A percentile compares a stretch with the other conserved stretches of the same genome.
These are phyloP conservation scores for Etia nguti DNA, from an alignment of 2,113 vertebrate species.

Conservation along the genomic window DNA sequence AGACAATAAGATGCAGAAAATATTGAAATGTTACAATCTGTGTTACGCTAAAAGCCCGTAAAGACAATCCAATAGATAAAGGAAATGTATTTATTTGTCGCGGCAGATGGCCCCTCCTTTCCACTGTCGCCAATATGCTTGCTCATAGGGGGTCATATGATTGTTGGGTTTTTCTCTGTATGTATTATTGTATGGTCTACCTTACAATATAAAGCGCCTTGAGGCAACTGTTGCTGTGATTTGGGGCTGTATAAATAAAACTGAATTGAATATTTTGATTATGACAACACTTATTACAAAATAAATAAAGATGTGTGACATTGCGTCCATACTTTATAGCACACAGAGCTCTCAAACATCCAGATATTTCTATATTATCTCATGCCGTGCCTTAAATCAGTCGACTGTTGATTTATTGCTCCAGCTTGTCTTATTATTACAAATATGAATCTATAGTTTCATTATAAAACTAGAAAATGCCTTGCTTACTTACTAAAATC, in stretches of 20 bases:
- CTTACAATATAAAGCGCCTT: fast-evolving
- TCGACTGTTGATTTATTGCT: not conserved
- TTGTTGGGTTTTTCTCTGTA: not conserved
- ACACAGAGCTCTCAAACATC: not conserved
- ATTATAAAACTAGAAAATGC: not conserved
- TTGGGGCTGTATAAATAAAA: fast-evolving
- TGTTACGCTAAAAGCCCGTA: fast-evolving
- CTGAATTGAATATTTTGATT: not conserved
- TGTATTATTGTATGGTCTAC: not conserved
- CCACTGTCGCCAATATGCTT: fast-evolving
- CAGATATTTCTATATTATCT: not conserved
- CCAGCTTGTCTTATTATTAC: not conserved
- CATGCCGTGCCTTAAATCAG: not conserved
- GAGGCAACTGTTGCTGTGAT: not conserved
- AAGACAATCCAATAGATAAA: not conserved
- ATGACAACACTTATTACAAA: not conserved
- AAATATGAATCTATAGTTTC: not conserved
- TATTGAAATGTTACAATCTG: not conserved
- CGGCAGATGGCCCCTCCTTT: not conserved
- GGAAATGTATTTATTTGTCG: not conserved
- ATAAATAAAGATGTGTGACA: not conserved
- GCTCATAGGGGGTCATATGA: not conserved
- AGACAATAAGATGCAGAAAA: not conserved
- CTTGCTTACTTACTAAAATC: not conserved
- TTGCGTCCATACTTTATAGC: fast-evolving